Evolutionary conservation across 2,888 invertebrate genomes (phyloP), one percentile per base, ranked within the genome.

Genomic region (Disparrhopalites patrizii): DNA sequence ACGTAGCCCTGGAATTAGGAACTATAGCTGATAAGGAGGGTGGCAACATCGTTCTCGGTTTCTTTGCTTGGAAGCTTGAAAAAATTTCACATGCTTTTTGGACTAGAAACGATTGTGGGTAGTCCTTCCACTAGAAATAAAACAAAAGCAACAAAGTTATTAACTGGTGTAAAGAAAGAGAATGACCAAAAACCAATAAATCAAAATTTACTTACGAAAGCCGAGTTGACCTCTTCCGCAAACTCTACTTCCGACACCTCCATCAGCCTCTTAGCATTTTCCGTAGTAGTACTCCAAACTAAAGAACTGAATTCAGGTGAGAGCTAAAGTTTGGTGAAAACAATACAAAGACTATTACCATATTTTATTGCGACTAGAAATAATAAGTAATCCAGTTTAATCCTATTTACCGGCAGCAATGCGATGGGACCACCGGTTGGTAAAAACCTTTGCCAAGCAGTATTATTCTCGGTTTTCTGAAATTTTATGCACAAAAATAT

Each of bases 381-480:
- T 2, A 15, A 30, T 43, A 52, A 52, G 27, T 20, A 50, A 50
- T 28, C n/a, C n/a, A n/a, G n/a, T n/a, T n/a, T n/a, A n/a, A n/a
- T n/a, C n/a, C n/a, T 18, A 79, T 80, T 81, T 81, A 86, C 85
- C 7, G 98, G 99, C 61, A 99, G 81, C 27, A 98, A 78, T 3
- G 98, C 98, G 27, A 99, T 84, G 0, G 97, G 95, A 0, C 98
- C 98, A 15, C 75, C 75, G 2, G 86, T 87, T 0, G 94, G 91
- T 68, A 96, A 81, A 81, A 97, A 97, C 71, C 96, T 84, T 79
- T 99, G 98, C 97, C 97, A 99, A 0, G 97, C 98, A 2, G 91
- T 89, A 30, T 85, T 84, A 80, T 97, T 97, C 62, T 86, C 86
- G 15, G 83, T 82, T 52, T 85, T 82, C 87, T 90, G 79, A 71